phyloP scores from a whole-genome alignment of 2,797 vertebrate species.

The Podargus strigoides region DNA sequence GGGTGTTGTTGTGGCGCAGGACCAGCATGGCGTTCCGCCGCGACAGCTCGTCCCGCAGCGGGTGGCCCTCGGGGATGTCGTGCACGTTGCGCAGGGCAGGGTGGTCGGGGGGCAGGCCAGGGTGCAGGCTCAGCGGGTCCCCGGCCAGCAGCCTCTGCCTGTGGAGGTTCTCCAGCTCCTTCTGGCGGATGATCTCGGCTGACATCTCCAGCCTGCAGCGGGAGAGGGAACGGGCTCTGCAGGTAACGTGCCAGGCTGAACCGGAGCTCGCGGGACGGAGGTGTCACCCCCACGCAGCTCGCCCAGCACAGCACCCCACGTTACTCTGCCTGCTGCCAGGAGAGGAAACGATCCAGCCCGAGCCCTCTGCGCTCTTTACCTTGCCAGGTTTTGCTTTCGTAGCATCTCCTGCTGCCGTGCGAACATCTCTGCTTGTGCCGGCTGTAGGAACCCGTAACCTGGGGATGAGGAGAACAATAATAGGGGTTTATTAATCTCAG shows the following conservation, averaged over 20 bases:
- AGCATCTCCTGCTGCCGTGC: conserved; percentile 95
- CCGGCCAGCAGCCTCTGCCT: conserved; percentile 80
- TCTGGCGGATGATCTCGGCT: conserved; percentile 90
- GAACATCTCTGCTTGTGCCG: conserved; percentile 91
- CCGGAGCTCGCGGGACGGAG: neutral
- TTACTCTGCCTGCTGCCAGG: neutral
- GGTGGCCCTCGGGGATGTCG: conserved; percentile 86
- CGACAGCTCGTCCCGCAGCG: conserved; percentile 85
- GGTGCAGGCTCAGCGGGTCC: conserved; percentile 81
- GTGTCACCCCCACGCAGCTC: neutral
- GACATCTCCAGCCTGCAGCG: conserved; percentile 89
- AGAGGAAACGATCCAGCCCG: neutral
- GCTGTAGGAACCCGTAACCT: conserved; percentile 94
- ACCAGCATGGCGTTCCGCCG: conserved; percentile 90
- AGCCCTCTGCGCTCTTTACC: conserved; percentile 65
- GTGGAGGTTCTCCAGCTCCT: conserved; percentile 88
- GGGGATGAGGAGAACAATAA: neutral
- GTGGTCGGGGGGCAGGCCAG: conserved; percentile 83
- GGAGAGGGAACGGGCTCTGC: neutral
- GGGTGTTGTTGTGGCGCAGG: conserved; percentile 84
- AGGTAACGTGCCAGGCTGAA: rapidly evolving
- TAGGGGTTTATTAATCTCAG: neutral
- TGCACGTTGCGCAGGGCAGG: conserved; percentile 86
- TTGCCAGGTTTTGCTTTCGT: conserved; percentile 93
- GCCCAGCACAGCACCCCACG: rapidly evolving